Evolutionary conservation across 2,113 vertebrate species (phyloP).

Genomic region (Myotis davidii): DNA sequence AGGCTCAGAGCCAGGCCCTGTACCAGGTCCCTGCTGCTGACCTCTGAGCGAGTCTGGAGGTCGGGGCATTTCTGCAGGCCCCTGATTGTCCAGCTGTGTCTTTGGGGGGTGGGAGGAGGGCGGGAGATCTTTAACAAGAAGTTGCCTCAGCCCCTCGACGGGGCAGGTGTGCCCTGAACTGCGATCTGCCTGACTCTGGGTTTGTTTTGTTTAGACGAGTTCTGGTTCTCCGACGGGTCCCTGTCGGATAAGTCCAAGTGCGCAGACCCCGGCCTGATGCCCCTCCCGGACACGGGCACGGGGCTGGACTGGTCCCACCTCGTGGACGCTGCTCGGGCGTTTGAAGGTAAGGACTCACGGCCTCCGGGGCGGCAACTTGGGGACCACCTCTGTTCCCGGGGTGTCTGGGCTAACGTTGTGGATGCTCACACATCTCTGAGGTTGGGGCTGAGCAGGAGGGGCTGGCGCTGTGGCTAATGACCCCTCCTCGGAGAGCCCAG

Average conservation of each 20-base stretch:
- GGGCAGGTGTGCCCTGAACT: fast-evolving
- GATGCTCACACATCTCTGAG: not conserved
- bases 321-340: slow-evolving; percentile 96
- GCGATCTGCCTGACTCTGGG: not conserved
- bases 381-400: fast-evolving
- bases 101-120: too few relatives aligned
- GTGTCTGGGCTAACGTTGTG: fast-evolving
- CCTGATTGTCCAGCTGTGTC: not conserved
- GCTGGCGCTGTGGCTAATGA: too few relatives aligned
- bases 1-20: too few relatives aligned
- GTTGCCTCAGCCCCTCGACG: not conserved
- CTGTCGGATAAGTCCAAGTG: slow-evolving; percentile 96
- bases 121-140: not conserved
- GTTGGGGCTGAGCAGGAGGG: not conserved
- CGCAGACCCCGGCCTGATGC: slow-evolving; percentile 96
- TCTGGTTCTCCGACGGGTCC: slow-evolving; percentile 98
- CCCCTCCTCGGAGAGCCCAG: not conserved
- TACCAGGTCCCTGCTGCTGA: fast-evolving
- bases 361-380: not conserved
- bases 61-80: fast-evolving
- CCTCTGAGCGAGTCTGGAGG: not conserved
- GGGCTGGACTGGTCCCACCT: slow-evolving; percentile 97
- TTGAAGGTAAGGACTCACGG: slow-evolving; percentile 91
- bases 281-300: slow-evolving; percentile 94
- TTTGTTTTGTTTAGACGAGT: slow-evolving; percentile 91